Conservation (phyloP, 2,797 vertebrate genomes). For the Galaxias olidus region DNA sequence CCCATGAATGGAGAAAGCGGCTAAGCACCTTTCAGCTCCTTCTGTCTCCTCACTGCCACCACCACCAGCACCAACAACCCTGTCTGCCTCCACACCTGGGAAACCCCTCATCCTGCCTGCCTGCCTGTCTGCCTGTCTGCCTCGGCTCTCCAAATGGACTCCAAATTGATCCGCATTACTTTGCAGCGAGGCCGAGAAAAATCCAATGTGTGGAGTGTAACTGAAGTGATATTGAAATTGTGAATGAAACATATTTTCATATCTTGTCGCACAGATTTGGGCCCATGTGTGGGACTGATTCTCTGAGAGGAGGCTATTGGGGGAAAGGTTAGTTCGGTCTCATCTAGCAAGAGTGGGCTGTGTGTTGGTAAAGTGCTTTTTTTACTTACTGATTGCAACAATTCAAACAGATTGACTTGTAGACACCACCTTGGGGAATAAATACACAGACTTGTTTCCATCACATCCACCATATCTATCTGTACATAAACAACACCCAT, state of each 20-base stretch:
- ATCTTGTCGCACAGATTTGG: slow-evolving; percentile 21
- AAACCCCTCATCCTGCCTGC: slow-evolving; percentile 46
- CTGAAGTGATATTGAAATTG: slow-evolving; percentile 53
- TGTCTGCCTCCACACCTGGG: slow-evolving; percentile 61
- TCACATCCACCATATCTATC: slow-evolving; percentile 14
- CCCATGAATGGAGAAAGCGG: slow-evolving; percentile 47
- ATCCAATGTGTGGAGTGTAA: slow-evolving; percentile 38
- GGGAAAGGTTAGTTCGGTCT: slow-evolving; percentile 12
- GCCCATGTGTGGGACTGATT: slow-evolving; percentile 7
- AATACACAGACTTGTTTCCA: slow-evolving; percentile 6
- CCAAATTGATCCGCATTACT: slow-evolving; percentile 54
- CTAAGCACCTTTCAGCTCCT: slow-evolving; percentile 65
- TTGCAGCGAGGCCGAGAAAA: slow-evolving; percentile 38
- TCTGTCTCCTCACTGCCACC: background rate
- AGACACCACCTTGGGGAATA: slow-evolving; percentile 9
- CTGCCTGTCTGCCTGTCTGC: slow-evolving; percentile 32
- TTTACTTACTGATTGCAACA: background rate
- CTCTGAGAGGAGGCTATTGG: slow-evolving; percentile 1
- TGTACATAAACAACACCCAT: slow-evolving; percentile 35
- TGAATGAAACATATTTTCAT: slow-evolving; percentile 52
- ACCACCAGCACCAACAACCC: slow-evolving; percentile 38
- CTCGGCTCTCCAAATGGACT: slow-evolving; percentile 62
- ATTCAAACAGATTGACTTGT: slow-evolving; percentile 3
- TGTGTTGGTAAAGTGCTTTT: slow-evolving; percentile 2
- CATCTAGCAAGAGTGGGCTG: slow-evolving; percentile 1